phyloP scores from a whole-genome alignment of 92 coral and sea anemone genomes.

The Paragorgia papillata region DNA sequence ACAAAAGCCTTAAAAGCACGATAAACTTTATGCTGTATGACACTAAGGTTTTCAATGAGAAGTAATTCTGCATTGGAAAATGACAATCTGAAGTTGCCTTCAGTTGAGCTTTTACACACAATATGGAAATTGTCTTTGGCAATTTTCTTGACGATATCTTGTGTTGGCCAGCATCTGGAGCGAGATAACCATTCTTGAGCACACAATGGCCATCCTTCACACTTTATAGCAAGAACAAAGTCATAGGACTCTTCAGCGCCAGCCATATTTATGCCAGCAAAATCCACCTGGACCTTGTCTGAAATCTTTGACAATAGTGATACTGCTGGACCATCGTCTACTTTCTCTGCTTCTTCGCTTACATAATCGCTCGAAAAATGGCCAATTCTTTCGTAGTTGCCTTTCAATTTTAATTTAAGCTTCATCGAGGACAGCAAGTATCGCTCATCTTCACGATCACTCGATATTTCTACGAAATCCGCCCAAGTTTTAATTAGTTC shows the following conservation, averaged over 20 bases:
- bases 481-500: constrained; percentile 6
- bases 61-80: constrained; percentile 18
- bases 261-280: not conserved
- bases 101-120: constrained; percentile 21
- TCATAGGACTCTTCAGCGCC: not conserved
- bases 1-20: constrained; percentile 23
- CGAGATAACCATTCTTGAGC: constrained; percentile 29
- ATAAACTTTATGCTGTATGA: constrained; percentile 10
- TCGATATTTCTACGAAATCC: constrained; percentile 9
- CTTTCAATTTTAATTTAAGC: constrained; percentile 18
- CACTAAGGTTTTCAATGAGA: constrained; percentile 2
- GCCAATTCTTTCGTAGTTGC: not conserved
- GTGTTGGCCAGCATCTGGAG: constrained; percentile 7
- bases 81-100: constrained; percentile 31
- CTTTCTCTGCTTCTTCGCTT: not conserved
- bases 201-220: constrained; percentile 34
- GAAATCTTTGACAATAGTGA: not conserved
- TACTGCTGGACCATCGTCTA: constrained; percentile 27
- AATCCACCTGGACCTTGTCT: not conserved
- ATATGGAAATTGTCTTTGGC: constrained; percentile 9
- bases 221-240: constrained; percentile 24
- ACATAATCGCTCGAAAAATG: not conserved
- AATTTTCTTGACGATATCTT: constrained; percentile 6
- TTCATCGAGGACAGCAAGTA: constrained; percentile 13
- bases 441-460: not conserved